Evolutionary conservation across 1,140 invertebrate species (phyloP).

Genomic region (Apolygus lucorum): DNA sequence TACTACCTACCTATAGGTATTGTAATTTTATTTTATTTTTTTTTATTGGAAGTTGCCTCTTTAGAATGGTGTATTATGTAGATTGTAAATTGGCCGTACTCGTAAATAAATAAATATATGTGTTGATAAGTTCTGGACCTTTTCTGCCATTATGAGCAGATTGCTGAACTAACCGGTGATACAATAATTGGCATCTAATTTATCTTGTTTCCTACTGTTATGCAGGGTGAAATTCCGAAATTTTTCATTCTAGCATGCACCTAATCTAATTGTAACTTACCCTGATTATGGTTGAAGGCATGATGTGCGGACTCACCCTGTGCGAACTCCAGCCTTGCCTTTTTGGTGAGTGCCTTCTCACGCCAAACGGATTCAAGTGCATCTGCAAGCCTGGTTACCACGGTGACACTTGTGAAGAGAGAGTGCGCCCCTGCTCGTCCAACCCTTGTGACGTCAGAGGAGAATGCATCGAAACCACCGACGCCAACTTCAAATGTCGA

Average conservation of each 20-base stretch:
- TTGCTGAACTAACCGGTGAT: not conserved
- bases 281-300: constrained; percentile 44
- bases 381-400: constrained; percentile 53
- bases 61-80: too few relatives aligned
- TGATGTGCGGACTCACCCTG: constrained; percentile 57
- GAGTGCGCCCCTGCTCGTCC: constrained; percentile 54
- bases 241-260: too few relatives aligned
- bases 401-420: constrained; percentile 54
- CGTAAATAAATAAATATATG: too few relatives aligned
- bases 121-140: not conserved
- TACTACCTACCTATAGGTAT: too few relatives aligned
- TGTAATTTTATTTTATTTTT: too few relatives aligned
- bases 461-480: constrained; percentile 51
- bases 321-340: constrained; percentile 62
- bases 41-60: too few relatives aligned
- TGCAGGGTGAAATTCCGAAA: constrained; percentile 5
- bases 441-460: constrained; percentile 62
- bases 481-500: constrained; percentile 53
- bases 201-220: too few relatives aligned
- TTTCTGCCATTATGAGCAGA: not conserved
- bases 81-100: too few relatives aligned
- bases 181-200: too few relatives aligned
- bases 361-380: constrained; percentile 45
- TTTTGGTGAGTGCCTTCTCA: constrained; percentile 57
- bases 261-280: too few relatives aligned